Evolutionary conservation across 2,888 invertebrate species (phyloP).

Genomic region (Ptychoptera albimana): DNA sequence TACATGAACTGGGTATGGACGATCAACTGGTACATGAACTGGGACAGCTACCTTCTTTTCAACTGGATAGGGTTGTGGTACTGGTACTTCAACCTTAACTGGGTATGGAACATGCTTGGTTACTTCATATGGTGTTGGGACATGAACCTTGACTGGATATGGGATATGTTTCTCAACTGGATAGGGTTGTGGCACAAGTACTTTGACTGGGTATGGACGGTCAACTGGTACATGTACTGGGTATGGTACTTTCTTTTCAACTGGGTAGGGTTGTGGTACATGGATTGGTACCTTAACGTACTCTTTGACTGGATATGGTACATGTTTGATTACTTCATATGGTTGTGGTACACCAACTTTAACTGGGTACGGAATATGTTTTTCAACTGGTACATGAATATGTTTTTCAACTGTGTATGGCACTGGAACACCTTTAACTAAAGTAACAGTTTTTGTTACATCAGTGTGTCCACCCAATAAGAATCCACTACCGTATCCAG

Average conservation of each 20-base stretch:
- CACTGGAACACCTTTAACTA: constrained; percentile 56
- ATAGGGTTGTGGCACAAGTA: constrained; percentile 50
- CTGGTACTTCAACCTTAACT: constrained; percentile 47
- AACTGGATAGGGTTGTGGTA: constrained; percentile 42
- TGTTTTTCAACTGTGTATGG: constrained; percentile 56
- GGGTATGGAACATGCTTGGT: constrained; percentile 45
- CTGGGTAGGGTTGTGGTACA: constrained; percentile 44
- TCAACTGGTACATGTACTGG: constrained; percentile 43
- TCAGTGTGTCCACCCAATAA: constrained; percentile 35
- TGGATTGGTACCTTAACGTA: constrained; percentile 43
- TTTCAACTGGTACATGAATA: constrained; percentile 40
- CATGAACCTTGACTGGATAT: constrained; percentile 36
- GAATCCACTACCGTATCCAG: constrained; percentile 13
- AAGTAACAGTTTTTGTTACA: constrained; percentile 48
- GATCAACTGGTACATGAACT: constrained; percentile 47
- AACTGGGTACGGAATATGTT: constrained; percentile 48
- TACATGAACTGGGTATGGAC: constrained; percentile 45
- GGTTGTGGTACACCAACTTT: constrained; percentile 17
- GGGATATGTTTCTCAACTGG: constrained; percentile 42
- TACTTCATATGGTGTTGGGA: constrained; percentile 55
- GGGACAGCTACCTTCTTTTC: constrained; percentile 40
- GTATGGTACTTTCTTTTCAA: constrained; percentile 38
- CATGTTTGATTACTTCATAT: constrained; percentile 36
- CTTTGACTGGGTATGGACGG: constrained; percentile 49
- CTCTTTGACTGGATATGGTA: constrained; percentile 39